These are phyloP conservation scores for Protobothrops mucrosquamatus DNA, from an alignment of 2,113 vertebrate species.

Conservation along the genomic window DNA sequence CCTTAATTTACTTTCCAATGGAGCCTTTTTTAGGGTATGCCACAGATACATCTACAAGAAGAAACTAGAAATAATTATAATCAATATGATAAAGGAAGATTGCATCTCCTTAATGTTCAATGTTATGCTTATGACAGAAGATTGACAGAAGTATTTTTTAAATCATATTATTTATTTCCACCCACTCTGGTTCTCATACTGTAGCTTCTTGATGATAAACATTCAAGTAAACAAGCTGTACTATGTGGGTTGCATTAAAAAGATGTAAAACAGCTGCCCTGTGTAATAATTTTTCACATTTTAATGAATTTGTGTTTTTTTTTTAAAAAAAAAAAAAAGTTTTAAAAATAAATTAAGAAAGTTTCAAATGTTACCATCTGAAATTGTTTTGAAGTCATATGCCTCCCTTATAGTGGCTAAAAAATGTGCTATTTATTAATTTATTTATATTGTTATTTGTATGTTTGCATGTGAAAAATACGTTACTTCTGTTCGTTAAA, in stretches of 20 bases:
- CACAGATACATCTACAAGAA: neutral
- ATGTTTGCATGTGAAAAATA: neutral
- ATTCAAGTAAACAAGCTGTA: neutral
- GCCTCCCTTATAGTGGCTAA: neutral
- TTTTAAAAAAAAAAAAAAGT: neutral
- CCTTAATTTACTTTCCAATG: neutral
- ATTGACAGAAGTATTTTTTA: neutral
- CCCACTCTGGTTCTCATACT: neutral
- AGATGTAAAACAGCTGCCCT: neutral
- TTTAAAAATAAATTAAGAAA: neutral
- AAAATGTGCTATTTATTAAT: neutral
- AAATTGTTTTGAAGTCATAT: neutral
- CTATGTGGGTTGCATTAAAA: neutral
- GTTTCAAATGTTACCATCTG: neutral
- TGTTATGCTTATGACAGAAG: neutral
- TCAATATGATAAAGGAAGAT: neutral
- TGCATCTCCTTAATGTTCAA: neutral
- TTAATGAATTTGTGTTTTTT: neutral
- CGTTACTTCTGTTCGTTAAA: neutral
- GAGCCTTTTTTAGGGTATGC: neutral
- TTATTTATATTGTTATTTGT: neutral
- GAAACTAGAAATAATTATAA: neutral
- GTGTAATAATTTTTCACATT: neutral
- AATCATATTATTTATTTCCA: neutral
- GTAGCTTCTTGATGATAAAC: neutral